phyloP scores from a whole-genome alignment of 2,888 invertebrate species.

The Tanaodytes sp. region DNA sequence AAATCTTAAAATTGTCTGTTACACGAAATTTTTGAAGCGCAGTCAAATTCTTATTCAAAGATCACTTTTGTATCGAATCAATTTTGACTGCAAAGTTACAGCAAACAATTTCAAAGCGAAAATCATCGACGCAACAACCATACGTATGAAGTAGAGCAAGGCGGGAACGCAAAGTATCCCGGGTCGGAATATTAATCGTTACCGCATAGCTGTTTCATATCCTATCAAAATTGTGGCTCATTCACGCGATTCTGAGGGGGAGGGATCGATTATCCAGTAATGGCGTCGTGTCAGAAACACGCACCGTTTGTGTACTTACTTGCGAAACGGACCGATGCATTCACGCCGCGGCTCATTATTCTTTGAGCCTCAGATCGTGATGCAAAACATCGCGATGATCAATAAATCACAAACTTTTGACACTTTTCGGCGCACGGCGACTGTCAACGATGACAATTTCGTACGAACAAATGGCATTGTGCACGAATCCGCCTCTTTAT shows the following conservation, averaged over 20 bases:
- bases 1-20: too few species aligned
- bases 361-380: slow-evolving; percentile 36
- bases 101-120: too few species aligned
- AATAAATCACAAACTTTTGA: slow-evolving; percentile 30
- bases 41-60: too few species aligned
- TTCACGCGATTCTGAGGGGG: slow-evolving; percentile 29
- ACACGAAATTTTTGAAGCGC: too few species aligned
- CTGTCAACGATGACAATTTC: slow-evolving; percentile 40
- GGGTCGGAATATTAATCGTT: slow-evolving; percentile 38
- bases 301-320: slow-evolving; percentile 35
- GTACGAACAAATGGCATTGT: slow-evolving; percentile 31
- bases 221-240: slow-evolving; percentile 22
- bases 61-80: too few species aligned
- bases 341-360: slow-evolving; percentile 40
- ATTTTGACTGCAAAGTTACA: too few species aligned
- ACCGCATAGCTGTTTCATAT: slow-evolving; percentile 18
- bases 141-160: too few species aligned
- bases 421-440: background rate
- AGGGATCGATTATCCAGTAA: slow-evolving; percentile 16
- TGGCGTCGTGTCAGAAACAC: slow-evolving; percentile 44
- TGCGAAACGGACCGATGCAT: slow-evolving; percentile 30
- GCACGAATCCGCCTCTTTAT: too few species aligned
- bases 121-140: too few species aligned
- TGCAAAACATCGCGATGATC: slow-evolving; percentile 23
- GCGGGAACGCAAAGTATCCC: slow-evolving; percentile 22